Evolutionary conservation across 2,797 vertebrate genomes (phyloP).

Genomic region (Gorsachius magnificus): DNA sequence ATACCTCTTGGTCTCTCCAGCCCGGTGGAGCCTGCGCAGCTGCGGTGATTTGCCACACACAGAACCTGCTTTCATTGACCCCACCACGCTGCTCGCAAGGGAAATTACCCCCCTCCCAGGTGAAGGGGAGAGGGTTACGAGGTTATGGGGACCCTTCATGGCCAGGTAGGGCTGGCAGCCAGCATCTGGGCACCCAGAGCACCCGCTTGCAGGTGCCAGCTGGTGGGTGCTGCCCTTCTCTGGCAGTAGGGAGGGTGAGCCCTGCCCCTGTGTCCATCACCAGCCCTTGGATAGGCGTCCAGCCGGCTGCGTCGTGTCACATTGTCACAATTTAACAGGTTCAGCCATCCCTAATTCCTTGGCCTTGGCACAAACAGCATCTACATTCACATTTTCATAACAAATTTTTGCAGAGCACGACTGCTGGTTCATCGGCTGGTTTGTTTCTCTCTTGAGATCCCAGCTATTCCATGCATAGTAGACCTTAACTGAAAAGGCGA

Average conservation of each 20-base stretch:
- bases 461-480: background rate
- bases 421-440: background rate
- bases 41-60: background rate
- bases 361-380: background rate
- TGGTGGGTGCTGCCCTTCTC: background rate
- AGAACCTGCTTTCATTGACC: background rate
- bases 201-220: no score
- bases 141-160: background rate
- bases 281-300: background rate
- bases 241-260: background rate
- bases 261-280: background rate
- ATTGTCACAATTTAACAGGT: no score
- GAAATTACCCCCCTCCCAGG: background rate
- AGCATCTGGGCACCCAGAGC: background rate
- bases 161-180: background rate
- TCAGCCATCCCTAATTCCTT: background rate
- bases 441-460: background rate
- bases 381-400: background rate
- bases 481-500: background rate
- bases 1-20: background rate
- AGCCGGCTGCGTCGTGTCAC: background rate
- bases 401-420: background rate
- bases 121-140: background rate
- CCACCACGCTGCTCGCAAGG: background rate
- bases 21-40: accelerated